phyloP scores from a whole-genome alignment of 2,888 invertebrate genomes.

The Carpatolechia fugitivella region DNA sequence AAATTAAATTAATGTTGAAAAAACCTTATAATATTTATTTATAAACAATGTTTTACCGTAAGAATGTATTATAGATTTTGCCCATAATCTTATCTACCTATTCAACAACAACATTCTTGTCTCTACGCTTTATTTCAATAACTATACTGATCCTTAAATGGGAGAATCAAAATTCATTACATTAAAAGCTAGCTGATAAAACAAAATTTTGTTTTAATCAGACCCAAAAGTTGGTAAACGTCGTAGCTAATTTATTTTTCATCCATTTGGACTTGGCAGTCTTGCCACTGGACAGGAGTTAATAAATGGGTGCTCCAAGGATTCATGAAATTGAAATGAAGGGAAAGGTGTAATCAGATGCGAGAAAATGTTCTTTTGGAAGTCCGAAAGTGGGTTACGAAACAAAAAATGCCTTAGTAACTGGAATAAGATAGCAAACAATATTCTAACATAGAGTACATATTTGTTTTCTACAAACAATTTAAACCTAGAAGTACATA shows the following conservation, averaged over 20 bases:
- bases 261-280: slow-evolving; percentile 15
- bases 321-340: slow-evolving; percentile 36
- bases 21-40: too few species aligned
- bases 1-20: too few species aligned
- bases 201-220: slow-evolving; percentile 8
- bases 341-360: slow-evolving; percentile 7
- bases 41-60: too few species aligned
- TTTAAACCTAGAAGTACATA: too few species aligned
- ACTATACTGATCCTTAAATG: background rate
- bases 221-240: slow-evolving; percentile 12
- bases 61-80: too few species aligned
- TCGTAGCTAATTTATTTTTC: slow-evolving; percentile 18
- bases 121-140: too few species aligned
- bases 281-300: slow-evolving; percentile 9
- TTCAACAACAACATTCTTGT: too few species aligned
- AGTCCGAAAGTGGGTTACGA: background rate
- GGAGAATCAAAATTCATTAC: background rate
- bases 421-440: too few species aligned
- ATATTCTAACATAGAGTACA: too few species aligned
- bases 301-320: slow-evolving; percentile 16
- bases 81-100: too few species aligned
- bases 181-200: slow-evolving; percentile 1
- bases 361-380: background rate
- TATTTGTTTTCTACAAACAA: too few species aligned
- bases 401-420: background rate